Evolutionary conservation across 1,140 invertebrate species (phyloP).

Genomic region (Hypsibius dujardini): DNA sequence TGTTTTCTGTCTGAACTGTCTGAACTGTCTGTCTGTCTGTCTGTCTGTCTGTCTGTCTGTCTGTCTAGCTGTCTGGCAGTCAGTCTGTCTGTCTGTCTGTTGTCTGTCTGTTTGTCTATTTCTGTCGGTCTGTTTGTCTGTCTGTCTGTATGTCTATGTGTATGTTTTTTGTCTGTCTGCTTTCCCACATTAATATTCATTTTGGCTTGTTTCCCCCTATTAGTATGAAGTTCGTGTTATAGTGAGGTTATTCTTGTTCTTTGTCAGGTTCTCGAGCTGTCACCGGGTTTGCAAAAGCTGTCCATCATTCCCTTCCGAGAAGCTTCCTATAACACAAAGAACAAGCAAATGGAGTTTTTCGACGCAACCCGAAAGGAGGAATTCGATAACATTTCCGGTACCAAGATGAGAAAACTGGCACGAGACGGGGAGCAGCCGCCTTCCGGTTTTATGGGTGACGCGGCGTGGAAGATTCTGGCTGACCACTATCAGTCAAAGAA

Average conservation of each 20-base stretch:
- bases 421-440: conserved; percentile 64
- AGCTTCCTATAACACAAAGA: conserved; percentile 77
- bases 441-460: conserved; percentile 86
- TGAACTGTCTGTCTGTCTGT: too few relatives aligned
- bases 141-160: conserved; percentile 18
- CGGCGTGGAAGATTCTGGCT: conserved; percentile 75
- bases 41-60: too few relatives aligned
- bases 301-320: conserved; percentile 96
- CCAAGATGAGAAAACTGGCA: conserved; percentile 76
- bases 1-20: too few relatives aligned
- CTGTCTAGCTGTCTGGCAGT: too few relatives aligned
- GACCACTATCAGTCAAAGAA: conserved; percentile 57
- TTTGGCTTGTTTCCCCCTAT: too few relatives aligned
- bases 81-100: too few relatives aligned
- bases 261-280: conserved; percentile 57
- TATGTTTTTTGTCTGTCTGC: not conserved
- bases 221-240: too few relatives aligned
- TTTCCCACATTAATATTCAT: too few relatives aligned
- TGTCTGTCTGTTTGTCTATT: too few relatives aligned
- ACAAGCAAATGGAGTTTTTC: conserved; percentile 77
- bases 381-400: conserved; percentile 95
- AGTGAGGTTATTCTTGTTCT: too few relatives aligned
- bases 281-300: conserved; percentile 66
- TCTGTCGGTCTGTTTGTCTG: not conserved
- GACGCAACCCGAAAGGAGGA: conserved; percentile 56